Evolutionary conservation across 2,797 vertebrate genomes (phyloP).

Genomic region (Salmo trutta): DNA sequence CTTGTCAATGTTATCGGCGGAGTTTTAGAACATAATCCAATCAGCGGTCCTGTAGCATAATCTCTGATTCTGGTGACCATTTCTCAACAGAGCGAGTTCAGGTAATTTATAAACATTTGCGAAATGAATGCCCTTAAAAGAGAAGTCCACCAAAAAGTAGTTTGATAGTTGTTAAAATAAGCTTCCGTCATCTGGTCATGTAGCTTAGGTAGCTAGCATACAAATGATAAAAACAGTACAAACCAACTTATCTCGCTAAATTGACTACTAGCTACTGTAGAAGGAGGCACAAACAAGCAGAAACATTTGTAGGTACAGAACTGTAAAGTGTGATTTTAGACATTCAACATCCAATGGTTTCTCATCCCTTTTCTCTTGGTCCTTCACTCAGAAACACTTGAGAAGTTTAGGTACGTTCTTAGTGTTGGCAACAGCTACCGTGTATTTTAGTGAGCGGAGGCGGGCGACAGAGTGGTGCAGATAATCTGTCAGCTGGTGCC

Average conservation of each 20-base stretch:
- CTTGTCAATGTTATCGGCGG: too few relatives aligned
- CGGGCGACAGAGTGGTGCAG: constrained; percentile 52
- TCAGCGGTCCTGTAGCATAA: too few relatives aligned
- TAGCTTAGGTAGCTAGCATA: neutral
- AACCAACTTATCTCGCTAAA: neutral
- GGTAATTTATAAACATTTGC: neutral
- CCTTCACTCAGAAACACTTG: neutral
- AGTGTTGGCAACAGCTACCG: constrained; percentile 42
- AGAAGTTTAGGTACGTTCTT: constrained; percentile 36
- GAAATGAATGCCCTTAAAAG: neutral
- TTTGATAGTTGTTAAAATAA: neutral
- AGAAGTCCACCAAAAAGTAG: neutral
- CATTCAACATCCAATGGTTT: neutral
- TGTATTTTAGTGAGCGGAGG: constrained; percentile 52
- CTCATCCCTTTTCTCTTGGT: neutral
- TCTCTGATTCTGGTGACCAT: too few relatives aligned
- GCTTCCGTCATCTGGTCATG: neutral
- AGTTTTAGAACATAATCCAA: too few relatives aligned
- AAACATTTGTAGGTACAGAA: neutral
- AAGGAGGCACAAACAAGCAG: neutral
- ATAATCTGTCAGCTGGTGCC: constrained; percentile 50
- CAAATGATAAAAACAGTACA: neutral
- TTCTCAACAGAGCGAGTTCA: too few relatives aligned
- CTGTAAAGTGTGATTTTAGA: neutral
- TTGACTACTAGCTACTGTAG: neutral